Evolutionary conservation across 2,797 vertebrate genomes (phyloP).

Genomic region (Sternotherus odoratus): DNA sequence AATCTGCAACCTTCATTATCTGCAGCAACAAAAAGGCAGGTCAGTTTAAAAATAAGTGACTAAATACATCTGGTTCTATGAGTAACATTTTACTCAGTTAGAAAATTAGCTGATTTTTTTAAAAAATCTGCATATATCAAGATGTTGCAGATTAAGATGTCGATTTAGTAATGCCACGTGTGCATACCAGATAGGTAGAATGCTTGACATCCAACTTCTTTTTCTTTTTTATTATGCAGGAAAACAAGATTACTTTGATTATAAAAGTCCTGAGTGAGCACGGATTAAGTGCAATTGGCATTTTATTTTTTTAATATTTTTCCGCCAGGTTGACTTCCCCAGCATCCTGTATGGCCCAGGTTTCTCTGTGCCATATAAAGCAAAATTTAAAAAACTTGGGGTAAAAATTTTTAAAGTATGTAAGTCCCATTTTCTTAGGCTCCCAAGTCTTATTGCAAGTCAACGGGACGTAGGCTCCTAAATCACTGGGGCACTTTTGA

Average conservation of each 20-base stretch:
- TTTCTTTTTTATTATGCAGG: background rate
- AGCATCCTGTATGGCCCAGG: background rate
- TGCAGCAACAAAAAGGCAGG: constrained; percentile 64
- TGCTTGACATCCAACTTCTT: background rate
- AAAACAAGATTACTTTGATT: constrained; percentile 19
- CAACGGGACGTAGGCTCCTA: background rate
- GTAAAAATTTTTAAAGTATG: background rate
- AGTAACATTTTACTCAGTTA: constrained; percentile 29
- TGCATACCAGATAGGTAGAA: background rate
- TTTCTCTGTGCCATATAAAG: background rate
- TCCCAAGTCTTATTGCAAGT: background rate
- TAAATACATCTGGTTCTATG: background rate
- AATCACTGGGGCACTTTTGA: background rate
- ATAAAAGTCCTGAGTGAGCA: background rate
- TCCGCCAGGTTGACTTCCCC: background rate
- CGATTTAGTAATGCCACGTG: background rate
- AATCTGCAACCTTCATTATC: constrained; percentile 63
- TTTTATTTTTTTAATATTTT: background rate
- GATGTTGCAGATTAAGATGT: background rate
- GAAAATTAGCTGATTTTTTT: constrained; percentile 50
- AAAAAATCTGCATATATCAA: background rate
- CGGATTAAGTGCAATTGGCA: rapidly evolving
- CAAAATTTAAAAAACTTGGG: background rate
- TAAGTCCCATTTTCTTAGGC: background rate
- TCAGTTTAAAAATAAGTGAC: background rate